Evolutionary conservation across 2,797 vertebrate species (phyloP).

Genomic region (Argya squamiceps): DNA sequence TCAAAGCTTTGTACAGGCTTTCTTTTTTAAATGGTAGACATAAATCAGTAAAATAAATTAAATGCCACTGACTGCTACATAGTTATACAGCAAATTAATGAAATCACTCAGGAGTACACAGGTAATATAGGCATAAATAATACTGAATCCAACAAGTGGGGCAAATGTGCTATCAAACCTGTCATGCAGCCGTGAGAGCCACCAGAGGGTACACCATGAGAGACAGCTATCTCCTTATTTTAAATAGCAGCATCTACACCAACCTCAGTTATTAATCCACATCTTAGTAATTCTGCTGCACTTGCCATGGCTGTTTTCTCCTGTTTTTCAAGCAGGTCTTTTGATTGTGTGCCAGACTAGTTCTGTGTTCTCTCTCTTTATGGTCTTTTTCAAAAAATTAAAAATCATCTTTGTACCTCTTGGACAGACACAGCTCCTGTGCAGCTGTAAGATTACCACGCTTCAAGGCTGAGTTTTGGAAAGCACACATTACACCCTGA

Average conservation of each 20-base stretch:
- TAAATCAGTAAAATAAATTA: constrained; percentile 69
- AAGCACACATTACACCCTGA: background rate
- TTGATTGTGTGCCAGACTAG: background rate
- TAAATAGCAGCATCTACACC: background rate
- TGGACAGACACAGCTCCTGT: background rate
- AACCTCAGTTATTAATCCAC: background rate
- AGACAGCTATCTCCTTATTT: background rate
- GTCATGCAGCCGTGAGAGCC: background rate
- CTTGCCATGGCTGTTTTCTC: background rate
- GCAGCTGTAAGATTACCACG: background rate
- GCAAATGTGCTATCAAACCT: background rate
- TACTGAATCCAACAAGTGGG: constrained; percentile 33
- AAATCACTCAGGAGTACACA: constrained; percentile 43
- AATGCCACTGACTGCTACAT: constrained; percentile 53
- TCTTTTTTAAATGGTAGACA: constrained; percentile 51
- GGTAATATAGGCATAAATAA: constrained; percentile 53
- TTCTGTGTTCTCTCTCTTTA: background rate
- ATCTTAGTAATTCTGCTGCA: background rate
- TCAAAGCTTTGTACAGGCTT: constrained; percentile 45
- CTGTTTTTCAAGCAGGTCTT: background rate
- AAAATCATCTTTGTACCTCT: background rate
- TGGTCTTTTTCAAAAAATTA: background rate
- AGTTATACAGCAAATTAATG: constrained; percentile 59
- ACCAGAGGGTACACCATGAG: background rate
- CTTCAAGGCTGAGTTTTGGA: background rate